Evolutionary conservation across 2,113 vertebrate species (phyloP), one percentile per base, ranked within the genome.

Genomic region (Gila orcuttii): DNA sequence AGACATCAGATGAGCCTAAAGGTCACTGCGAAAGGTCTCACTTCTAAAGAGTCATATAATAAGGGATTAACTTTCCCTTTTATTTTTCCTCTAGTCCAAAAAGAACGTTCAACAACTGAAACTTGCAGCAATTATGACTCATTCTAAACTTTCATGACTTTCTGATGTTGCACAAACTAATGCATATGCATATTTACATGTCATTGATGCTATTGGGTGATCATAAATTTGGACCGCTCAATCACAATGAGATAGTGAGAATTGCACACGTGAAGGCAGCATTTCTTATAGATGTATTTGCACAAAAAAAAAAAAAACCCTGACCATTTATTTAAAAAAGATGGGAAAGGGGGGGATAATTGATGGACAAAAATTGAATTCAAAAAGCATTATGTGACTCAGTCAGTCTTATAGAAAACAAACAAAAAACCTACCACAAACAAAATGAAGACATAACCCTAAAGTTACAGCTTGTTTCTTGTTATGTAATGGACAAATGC

Each of bases 401-500:
- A 42, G n/a, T 62, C 11, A 39, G 11, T 60, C 77, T 42, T n/a
- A 7, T 23, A 62, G 21, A 60, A 79, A 79, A 25, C 45, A 52
- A 76, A 28, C 3, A 6, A 55, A 77, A 77, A 33, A 25, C 15
- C 3, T 33, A 55, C 28, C 75, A 33, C 50, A 55, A 28, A 77
- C 15, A 47, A 55, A 77, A 77, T 77, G 33, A 21, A 55, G 47
- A 55, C 15, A 33, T 55, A 33, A 52, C 47, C 83, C 28, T 52
- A 50, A 33, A 78, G 66, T 36, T 33, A 71, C 31, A 73, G 33
- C 33, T 21, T 45, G 36, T 78, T 74, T 60, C 19, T 8, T 60
- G 66, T 57, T 47, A 47, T 75, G 17, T 25, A 75, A n/a, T 33
- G 66, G 68, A 79, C n/a, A 59, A 7, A 17, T 59, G 77, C 76